Evolutionary conservation across 2,113 vertebrate genomes (phyloP).

Genomic region (Scalopus aquaticus): DNA sequence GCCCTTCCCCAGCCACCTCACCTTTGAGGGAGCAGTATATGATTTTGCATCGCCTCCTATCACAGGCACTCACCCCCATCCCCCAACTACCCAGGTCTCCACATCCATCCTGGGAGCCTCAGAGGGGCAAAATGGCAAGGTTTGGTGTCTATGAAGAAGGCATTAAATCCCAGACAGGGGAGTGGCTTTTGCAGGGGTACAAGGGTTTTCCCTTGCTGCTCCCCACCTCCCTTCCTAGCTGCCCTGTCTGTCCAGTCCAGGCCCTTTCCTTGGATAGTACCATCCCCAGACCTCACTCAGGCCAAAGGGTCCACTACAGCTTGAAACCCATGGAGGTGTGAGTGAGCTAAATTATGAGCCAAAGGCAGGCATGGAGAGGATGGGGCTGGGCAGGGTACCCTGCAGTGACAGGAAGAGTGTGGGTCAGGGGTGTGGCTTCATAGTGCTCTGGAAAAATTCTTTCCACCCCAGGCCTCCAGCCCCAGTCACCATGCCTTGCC

Average conservation of each 20-base stretch:
- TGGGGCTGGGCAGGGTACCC: neutral
- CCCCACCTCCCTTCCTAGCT: no score
- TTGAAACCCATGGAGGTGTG: neutral
- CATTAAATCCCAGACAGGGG: neutral
- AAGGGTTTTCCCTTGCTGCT: no score
- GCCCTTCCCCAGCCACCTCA: neutral
- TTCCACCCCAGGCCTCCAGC: neutral
- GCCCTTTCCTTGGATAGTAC: neutral
- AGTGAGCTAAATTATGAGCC: neutral
- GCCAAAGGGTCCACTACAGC: neutral
- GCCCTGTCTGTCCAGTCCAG: neutral
- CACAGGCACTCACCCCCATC: no score
- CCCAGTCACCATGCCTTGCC: neutral
- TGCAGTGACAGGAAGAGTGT: neutral
- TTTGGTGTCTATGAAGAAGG: neutral
- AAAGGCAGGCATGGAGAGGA: neutral
- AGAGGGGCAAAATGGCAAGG: neutral
- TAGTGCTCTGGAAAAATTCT: neutral
- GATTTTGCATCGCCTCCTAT: neutral
- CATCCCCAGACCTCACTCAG: neutral
- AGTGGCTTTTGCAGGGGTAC: neutral
- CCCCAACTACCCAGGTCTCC: neutral
- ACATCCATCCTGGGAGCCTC: neutral
- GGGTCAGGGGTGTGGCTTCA: neutral
- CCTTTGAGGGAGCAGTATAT: rapidly evolving